Conservation (phyloP, 2,113 vertebrate species). For the Pycnonotus jocosus region DNA sequence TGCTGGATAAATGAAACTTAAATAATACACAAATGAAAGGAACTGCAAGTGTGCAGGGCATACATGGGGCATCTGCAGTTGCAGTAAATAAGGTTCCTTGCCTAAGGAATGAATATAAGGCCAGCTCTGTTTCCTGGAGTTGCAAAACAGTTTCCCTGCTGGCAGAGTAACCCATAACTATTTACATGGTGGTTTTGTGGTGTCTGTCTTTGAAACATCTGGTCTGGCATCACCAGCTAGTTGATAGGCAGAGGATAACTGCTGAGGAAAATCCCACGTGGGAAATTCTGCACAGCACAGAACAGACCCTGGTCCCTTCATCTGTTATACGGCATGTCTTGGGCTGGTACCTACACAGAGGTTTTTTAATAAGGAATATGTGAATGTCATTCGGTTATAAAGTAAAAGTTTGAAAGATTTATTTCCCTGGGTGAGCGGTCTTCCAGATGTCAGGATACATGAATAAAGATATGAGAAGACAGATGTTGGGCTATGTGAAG, state of each 20-base stretch:
- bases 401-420: not conserved
- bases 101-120: not conserved
- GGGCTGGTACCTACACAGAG: not conserved
- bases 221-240: not conserved
- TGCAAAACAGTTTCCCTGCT: not conserved
- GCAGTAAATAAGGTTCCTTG: not conserved
- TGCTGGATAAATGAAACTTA: not conserved
- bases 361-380: not conserved
- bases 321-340: not conserved
- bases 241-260: not conserved
- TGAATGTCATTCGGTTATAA: not conserved
- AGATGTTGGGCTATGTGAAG: not conserved
- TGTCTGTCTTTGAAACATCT: not conserved
- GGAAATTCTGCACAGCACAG: not conserved
- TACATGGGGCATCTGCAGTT: not conserved
- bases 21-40: not conserved
- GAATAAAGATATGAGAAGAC: not conserved
- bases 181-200: not conserved
- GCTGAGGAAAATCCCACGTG: fast-evolving
- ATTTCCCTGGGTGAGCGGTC: not conserved
- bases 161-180: not conserved
- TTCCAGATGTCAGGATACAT: not conserved
- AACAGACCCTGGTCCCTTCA: not conserved
- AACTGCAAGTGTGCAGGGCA: not conserved
- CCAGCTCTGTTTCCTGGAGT: not conserved